Evolutionary conservation across 2,797 vertebrate genomes (phyloP).

Genomic region (Crocodylus rhombifer): DNA sequence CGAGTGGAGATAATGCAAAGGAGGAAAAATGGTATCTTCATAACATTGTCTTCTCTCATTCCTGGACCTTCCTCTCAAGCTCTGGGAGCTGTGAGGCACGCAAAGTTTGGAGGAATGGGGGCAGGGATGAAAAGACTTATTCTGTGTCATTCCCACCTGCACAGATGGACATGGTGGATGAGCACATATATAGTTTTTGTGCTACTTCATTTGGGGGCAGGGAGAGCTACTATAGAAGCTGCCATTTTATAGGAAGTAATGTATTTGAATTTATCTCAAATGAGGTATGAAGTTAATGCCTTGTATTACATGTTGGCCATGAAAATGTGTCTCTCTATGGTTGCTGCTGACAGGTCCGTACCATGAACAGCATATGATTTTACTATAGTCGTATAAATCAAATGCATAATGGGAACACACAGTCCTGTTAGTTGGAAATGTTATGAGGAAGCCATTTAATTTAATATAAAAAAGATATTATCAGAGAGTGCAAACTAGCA

Average conservation of each 20-base stretch:
- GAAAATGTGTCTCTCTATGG: slow-evolving; percentile 11
- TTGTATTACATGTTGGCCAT: neutral
- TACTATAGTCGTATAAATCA: neutral
- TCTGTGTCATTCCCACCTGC: slow-evolving; percentile 37
- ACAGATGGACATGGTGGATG: slow-evolving; percentile 23
- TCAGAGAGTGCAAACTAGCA: neutral
- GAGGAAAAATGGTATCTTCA: neutral
- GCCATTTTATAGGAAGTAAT: slow-evolving; percentile 6
- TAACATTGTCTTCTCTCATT: neutral
- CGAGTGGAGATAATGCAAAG: neutral
- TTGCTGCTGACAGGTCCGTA: neutral
- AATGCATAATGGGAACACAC: neutral
- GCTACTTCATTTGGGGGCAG: too few relatives aligned
- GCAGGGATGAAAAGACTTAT: slow-evolving; percentile 45
- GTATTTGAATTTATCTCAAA: neutral
- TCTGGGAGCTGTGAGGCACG: neutral
- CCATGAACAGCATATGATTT: slow-evolving; percentile 1
- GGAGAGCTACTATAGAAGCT: slow-evolving; percentile 32
- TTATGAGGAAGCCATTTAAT: neutral
- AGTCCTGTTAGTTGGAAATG: neutral
- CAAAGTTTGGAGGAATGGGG: slow-evolving; percentile 10
- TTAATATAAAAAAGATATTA: neutral
- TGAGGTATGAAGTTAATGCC: slow-evolving; percentile 33
- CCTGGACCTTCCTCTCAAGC: neutral
- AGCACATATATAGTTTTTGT: neutral